Conservation (phyloP, 1,140 invertebrate species). For the Chionoecetes opilio region DNA sequence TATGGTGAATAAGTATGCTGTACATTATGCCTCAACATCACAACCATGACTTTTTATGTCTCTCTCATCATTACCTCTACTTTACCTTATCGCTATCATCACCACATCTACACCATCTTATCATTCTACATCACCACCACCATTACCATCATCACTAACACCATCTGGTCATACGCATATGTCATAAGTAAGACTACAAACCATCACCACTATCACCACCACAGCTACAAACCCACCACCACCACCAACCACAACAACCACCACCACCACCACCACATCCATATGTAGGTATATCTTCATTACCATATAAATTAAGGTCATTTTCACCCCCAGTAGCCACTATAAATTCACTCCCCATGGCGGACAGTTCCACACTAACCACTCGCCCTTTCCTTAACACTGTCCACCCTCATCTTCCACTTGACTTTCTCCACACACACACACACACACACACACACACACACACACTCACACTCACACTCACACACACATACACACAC, state of each 20-base stretch:
- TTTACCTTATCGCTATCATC: no score
- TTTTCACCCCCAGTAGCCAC: background rate
- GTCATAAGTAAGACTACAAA: no score
- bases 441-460: slow-evolving; percentile 1
- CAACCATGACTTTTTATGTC: no score
- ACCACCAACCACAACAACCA: background rate
- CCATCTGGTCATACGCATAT: no score
- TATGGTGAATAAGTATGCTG: no score
- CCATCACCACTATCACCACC: background rate
- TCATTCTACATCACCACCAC: no score
- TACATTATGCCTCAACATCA: no score
- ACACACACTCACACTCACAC: background rate
- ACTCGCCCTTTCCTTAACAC: background rate
- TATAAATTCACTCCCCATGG: background rate
- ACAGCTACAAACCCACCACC: background rate
- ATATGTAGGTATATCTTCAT: background rate
- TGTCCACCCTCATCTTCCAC: background rate
- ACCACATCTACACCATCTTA: no score
- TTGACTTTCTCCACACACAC: background rate
- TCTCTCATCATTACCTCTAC: no score
- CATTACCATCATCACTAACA: no score
- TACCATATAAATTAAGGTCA: slow-evolving; percentile 4
- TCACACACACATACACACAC: background rate
- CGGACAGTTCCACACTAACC: background rate
- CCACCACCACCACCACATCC: background rate